A percentile compares a stretch with the other conserved stretches of the same genome.
These are phyloP conservation scores for Platycnemis pennipes DNA, from an alignment of 2,888 invertebrate species.

Conservation along the genomic window DNA sequence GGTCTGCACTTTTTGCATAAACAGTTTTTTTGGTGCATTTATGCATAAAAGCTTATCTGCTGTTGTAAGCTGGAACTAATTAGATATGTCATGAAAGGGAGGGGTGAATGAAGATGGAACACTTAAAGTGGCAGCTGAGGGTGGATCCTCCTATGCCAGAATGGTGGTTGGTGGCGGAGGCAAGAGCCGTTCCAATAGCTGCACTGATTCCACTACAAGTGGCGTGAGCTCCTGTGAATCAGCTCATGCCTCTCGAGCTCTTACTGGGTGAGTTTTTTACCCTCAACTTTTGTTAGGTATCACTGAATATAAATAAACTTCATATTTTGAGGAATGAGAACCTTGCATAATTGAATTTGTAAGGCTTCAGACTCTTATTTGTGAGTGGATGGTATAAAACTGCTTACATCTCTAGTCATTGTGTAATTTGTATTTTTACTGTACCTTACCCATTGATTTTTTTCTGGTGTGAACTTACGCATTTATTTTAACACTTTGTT, in stretches of 20 bases:
- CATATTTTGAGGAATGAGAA: too few relatives aligned
- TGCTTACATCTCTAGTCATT: too few relatives aligned
- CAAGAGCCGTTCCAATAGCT: slow-evolving; percentile 80
- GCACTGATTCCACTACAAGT: slow-evolving; percentile 90
- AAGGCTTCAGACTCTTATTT: too few relatives aligned
- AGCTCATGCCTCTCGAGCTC: slow-evolving; percentile 77
- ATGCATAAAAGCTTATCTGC: background rate
- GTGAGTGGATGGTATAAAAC: too few relatives aligned
- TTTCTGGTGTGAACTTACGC: too few relatives aligned
- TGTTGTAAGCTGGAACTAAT: background rate
- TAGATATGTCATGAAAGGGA: background rate
- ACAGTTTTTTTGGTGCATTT: background rate
- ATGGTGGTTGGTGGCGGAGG: slow-evolving; percentile 70
- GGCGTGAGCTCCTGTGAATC: slow-evolving; percentile 92
- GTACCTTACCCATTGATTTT: too few relatives aligned
- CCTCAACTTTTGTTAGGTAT: background rate
- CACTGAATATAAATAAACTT: slow-evolving; percentile 79
- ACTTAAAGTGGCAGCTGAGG: background rate
- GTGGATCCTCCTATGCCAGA: background rate
- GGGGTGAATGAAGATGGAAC: slow-evolving; percentile 29
- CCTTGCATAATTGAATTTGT: too few relatives aligned
- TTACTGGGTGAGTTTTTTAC: slow-evolving; percentile 19
- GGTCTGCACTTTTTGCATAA: too few relatives aligned
- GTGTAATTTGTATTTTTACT: too few relatives aligned
- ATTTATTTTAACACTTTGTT: too few relatives aligned